Evolutionary conservation across 2,888 invertebrate genomes (phyloP), one percentile per base, ranked within the genome.

Genomic region (Dynastes grantii): DNA sequence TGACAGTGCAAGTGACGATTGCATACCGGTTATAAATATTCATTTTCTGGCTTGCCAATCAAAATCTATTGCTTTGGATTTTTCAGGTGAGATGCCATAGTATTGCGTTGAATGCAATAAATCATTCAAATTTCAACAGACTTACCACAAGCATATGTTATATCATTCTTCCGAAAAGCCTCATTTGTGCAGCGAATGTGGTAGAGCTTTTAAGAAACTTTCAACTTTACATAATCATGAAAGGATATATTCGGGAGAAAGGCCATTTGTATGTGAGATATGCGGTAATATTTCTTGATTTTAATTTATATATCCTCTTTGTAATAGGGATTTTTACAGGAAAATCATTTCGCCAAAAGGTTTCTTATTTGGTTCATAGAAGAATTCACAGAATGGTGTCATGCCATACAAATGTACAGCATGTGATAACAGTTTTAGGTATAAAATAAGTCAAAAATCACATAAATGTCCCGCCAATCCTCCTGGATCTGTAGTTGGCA

Each of bases 111-210:
- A 94, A 83, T 96, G 96, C 86, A 94, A 94, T 82, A 95, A 96
- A 87, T 95, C 94, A 11, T 96, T 96, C 88, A 96, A 96, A 71
- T 96, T 96, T 89, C 96, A 96, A 89, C 96, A 96, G 85, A 96
- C 96, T 0, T 96, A 95, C 88, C 96, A 96, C 87, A 96, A 96
- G 86, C 96, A 96, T 88, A 92, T 96, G 85, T 90, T 96, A 73
- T 96, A 96, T 86, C 96, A 96, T 86, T 95, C 94, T 80, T 95
- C 95, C 84, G 96, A 96, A 84, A 96, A 96, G 85, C 96, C 96
- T 0, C 90, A 91, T 80, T 91, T 92, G 1, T 96, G 96, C 85
- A 90, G 87, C 73, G 94, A 93, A 83, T 96, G 96, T 86, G 95
- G 95, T 0, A 91, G 96, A 80, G 93, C 95, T 40, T 96, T 96